Conservation (phyloP, 2,113 vertebrate genomes). For the Rynchops niger region DNA sequence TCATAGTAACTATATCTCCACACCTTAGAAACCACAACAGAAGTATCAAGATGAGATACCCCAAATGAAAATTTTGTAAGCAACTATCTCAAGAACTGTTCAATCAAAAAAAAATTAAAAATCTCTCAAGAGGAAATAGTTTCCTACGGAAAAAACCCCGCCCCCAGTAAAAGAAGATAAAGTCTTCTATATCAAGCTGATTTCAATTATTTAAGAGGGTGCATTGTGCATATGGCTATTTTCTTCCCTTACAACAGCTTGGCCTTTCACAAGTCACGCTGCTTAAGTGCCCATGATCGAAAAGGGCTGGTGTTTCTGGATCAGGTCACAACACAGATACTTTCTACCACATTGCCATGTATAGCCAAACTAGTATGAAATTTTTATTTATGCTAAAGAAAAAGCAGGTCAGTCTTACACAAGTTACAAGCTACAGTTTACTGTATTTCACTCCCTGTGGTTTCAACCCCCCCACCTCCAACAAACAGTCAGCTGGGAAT, state of each 20-base stretch:
- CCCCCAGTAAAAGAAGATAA: not conserved
- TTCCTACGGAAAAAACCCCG: not conserved
- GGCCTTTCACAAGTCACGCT: not conserved
- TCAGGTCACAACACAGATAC: not conserved
- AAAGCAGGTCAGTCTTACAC: constrained; percentile 18
- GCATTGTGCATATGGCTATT: not conserved
- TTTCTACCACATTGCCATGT: not conserved
- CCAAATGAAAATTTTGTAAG: not conserved
- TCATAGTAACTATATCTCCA: not conserved
- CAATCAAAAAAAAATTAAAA: not conserved
- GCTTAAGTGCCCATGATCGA: not conserved
- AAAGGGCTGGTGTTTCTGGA: not conserved
- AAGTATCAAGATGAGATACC: not conserved
- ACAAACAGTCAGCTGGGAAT: not conserved
- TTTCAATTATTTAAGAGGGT: not conserved
- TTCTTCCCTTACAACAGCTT: not conserved
- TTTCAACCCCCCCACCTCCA: not conserved
- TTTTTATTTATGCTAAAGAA: not conserved
- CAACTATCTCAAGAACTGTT: not conserved
- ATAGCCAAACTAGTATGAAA: not conserved
- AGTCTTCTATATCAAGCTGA: not conserved
- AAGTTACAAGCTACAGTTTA: not conserved
- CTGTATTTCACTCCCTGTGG: not conserved
- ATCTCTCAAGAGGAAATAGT: not conserved
- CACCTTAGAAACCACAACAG: not conserved